Percentiles rank a stretch among this genome's conserved stretches.
These are phyloP conservation scores for Herpetotheres cachinnans DNA, from an alignment of 2,113 vertebrate genomes.

Conservation along the genomic window DNA sequence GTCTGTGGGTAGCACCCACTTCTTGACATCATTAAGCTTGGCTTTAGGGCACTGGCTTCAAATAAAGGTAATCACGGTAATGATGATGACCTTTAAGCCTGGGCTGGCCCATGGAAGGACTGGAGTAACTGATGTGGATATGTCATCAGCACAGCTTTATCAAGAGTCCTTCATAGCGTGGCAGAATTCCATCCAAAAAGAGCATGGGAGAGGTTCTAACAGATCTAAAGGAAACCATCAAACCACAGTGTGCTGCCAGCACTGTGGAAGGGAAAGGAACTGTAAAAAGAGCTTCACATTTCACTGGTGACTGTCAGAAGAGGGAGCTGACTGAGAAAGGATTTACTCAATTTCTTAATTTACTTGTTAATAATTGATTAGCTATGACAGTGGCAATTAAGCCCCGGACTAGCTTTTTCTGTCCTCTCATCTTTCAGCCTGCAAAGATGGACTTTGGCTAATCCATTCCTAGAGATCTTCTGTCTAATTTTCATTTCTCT, in stretches of 20 bases:
- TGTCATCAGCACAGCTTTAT: not conserved
- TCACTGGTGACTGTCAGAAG: not conserved
- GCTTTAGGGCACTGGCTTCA: not conserved
- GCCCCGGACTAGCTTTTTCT: not conserved
- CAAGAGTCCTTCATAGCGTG: not conserved
- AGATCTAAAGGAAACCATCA: not conserved
- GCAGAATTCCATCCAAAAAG: not conserved
- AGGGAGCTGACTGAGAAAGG: not conserved
- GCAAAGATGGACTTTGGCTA: constrained; percentile 6
- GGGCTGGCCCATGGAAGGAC: not conserved
- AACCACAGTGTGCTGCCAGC: not conserved
- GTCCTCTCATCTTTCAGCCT: not conserved
- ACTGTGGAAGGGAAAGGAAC: not conserved
- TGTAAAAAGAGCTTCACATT: not conserved
- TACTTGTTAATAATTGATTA: constrained; percentile 54
- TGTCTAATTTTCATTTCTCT: constrained; percentile 18
- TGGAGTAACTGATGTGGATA: not conserved
- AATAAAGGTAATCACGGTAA: not conserved
- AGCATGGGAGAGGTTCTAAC: not conserved
- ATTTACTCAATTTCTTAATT: constrained; percentile 48
- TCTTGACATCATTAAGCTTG: not conserved
- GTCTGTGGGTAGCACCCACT: not conserved
- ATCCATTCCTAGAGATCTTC: not conserved
- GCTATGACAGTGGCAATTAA: constrained; percentile 39
- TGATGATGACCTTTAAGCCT: not conserved